A percentile compares a stretch with the other conserved stretches of the same genome.
Evolutionary conservation across 2,797 vertebrate genomes (phyloP).

Genomic region (Acrossocheilus wenchowensis): DNA sequence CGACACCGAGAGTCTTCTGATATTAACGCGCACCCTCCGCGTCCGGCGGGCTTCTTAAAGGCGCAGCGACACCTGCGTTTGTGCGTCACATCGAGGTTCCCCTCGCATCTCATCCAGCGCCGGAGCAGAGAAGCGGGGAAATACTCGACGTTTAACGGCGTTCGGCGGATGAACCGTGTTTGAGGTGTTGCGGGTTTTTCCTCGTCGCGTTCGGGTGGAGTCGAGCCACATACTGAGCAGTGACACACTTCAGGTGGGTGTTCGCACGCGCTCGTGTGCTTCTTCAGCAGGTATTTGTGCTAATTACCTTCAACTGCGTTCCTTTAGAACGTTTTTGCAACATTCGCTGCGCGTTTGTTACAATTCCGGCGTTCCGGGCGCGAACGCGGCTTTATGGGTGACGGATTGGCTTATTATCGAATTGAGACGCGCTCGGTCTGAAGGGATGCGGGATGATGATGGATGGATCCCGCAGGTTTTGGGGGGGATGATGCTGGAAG

Average conservation of each 20-base stretch:
- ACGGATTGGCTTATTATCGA: neutral
- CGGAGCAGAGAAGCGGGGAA: conserved; percentile 52
- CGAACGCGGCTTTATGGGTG: neutral
- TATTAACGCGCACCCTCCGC: neutral
- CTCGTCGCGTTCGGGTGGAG: conserved; percentile 72
- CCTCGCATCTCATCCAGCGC: conserved; percentile 70
- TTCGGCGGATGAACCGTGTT: neutral
- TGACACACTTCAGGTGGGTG: conserved; percentile 77
- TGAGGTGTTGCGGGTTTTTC: conserved; percentile 32
- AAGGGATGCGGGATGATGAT: neutral
- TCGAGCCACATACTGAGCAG: conserved; percentile 72
- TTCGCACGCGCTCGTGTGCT: neutral
- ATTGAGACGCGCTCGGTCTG: neutral
- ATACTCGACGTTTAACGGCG: conserved; percentile 53
- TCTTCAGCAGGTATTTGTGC: neutral
- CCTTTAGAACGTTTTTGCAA: conserved; percentile 18
- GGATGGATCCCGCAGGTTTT: neutral
- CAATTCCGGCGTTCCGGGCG: neutral
- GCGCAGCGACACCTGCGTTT: conserved; percentile 38
- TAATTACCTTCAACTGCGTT: neutral
- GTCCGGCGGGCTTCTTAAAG: conserved; percentile 48
- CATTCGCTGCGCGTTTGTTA: neutral
- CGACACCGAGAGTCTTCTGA: conserved; percentile 17
- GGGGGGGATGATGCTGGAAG: neutral
- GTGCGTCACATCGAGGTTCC: conserved; percentile 78